Percentiles rank a stretch among this genome's conserved stretches.
Conservation (phyloP, 2,888 invertebrate genomes). For the Caenorhabditis macrosperma region DNA sequence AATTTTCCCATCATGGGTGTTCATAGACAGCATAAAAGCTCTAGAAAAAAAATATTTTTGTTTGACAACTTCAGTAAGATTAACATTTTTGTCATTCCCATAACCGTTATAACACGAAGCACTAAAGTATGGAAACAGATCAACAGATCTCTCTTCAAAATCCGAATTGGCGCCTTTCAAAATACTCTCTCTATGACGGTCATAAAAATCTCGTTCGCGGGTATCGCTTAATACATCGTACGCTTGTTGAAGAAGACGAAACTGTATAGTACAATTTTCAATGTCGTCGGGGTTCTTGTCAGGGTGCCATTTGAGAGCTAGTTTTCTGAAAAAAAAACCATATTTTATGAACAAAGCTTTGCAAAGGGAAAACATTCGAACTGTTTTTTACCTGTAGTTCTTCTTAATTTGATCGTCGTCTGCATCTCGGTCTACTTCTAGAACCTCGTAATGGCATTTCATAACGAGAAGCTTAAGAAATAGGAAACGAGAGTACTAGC, state of each 20-base stretch:
- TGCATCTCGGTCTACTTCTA: conserved; percentile 88
- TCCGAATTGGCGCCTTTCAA: conserved; percentile 84
- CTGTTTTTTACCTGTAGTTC: conserved; percentile 85
- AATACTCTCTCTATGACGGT: conserved; percentile 94
- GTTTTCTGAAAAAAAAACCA: conserved; percentile 59
- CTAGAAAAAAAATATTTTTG: conserved; percentile 73
- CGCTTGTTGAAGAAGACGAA: conserved; percentile 90
- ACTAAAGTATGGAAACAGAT: conserved; percentile 93
- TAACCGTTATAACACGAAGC: conserved; percentile 93
- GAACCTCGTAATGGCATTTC: conserved; percentile 95
- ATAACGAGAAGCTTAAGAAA: conserved; percentile 54
- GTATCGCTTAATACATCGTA: conserved; percentile 87
- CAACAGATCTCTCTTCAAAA: conserved; percentile 88
- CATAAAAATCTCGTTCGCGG: conserved; percentile 97
- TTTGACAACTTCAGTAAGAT: background rate
- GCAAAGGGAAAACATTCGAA: background rate
- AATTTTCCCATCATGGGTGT: no score
- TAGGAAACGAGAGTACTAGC: no score
- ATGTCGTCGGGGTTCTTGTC: conserved; percentile 80
- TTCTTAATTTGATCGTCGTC: conserved; percentile 90
- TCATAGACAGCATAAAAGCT: conserved; percentile 94
- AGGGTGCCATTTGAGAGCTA: conserved; percentile 79
- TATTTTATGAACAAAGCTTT: no score
- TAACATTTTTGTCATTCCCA: conserved; percentile 87
- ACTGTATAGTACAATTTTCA: conserved; percentile 91